phyloP scores from a whole-genome alignment of 1,140 invertebrate species.

The Coenobita brevimanus region DNA sequence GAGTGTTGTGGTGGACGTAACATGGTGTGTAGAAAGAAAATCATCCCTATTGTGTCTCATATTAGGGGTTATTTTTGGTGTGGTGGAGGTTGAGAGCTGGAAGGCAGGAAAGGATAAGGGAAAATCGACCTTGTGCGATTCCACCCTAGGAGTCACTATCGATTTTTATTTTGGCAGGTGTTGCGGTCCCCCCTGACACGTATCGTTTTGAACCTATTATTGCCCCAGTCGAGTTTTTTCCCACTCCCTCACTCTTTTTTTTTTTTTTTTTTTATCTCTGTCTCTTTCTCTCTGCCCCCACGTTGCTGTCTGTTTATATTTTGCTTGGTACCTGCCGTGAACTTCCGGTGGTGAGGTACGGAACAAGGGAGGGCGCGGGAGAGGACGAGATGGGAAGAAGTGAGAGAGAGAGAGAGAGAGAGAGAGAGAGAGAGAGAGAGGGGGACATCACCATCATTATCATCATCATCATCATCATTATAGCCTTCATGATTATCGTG shows the following conservation, averaged over 20 bases:
- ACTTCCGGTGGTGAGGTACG: slow-evolving; percentile 31
- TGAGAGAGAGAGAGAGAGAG: not conserved
- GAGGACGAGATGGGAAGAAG: too few species aligned
- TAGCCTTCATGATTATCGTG: too few species aligned
- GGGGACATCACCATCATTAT: too few species aligned
- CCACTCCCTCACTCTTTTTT: not conserved
- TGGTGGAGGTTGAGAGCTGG: too few species aligned
- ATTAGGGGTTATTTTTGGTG: not conserved
- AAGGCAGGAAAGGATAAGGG: not conserved
- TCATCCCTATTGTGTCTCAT: not conserved
- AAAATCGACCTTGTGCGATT: not conserved
- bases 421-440: too few species aligned
- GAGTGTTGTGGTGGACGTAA: not conserved
- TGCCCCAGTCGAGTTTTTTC: not conserved
- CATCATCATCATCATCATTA: too few species aligned
- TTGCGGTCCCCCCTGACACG: slow-evolving; percentile 23
- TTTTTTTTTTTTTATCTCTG: not conserved
- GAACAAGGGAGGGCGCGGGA: not conserved
- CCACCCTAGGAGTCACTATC: not conserved
- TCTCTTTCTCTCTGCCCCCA: not conserved
- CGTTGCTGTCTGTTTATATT: slow-evolving; percentile 16
- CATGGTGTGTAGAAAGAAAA: not conserved
- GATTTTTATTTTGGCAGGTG: slow-evolving; percentile 8
- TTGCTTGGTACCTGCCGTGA: slow-evolving; percentile 40
- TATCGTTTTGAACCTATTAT: slow-evolving; percentile 40